Conservation (phyloP, 1,140 invertebrate species). For the Hyles vespertilio region DNA sequence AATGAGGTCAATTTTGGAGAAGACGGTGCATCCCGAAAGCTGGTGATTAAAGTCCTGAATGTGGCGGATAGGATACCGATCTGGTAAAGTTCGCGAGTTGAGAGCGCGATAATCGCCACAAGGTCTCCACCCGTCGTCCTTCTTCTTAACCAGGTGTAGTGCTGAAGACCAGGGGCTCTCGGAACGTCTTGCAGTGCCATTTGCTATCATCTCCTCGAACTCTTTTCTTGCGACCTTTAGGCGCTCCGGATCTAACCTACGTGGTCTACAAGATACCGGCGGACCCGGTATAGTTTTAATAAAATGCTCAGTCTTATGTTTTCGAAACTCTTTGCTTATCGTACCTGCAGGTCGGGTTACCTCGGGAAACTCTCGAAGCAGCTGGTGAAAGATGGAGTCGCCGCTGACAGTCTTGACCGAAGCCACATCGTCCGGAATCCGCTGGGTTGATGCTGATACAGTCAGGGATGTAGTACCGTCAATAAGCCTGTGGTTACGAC, state of each 20-base stretch:
- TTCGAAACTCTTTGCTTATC: background rate
- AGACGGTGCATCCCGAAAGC: constrained; percentile 5
- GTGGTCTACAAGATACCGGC: constrained; percentile 1
- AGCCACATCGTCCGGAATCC: background rate
- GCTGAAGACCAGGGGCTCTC: constrained; percentile 15
- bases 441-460: background rate
- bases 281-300: constrained; percentile 3
- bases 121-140: constrained; percentile 10
- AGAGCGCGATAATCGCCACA: constrained; percentile 14
- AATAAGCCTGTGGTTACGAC: background rate
- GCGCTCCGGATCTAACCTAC: constrained; percentile 2
- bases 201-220: constrained; percentile 10
- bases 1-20: background rate
- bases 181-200: constrained; percentile 8
- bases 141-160: constrained; percentile 10
- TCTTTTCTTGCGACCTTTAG: background rate
- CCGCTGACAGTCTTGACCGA: background rate
- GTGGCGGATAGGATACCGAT: constrained; percentile 7
- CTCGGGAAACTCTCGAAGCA: constrained; percentile 5
- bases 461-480: background rate
- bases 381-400: background rate
- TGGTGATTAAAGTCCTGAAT: constrained; percentile 8
- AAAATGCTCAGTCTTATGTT: constrained; percentile 3
- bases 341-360: constrained; percentile 1
- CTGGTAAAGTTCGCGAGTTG: constrained; percentile 4